phyloP scores from a whole-genome alignment of 2,113 vertebrate genomes.

The Typhlomys cinereus region DNA sequence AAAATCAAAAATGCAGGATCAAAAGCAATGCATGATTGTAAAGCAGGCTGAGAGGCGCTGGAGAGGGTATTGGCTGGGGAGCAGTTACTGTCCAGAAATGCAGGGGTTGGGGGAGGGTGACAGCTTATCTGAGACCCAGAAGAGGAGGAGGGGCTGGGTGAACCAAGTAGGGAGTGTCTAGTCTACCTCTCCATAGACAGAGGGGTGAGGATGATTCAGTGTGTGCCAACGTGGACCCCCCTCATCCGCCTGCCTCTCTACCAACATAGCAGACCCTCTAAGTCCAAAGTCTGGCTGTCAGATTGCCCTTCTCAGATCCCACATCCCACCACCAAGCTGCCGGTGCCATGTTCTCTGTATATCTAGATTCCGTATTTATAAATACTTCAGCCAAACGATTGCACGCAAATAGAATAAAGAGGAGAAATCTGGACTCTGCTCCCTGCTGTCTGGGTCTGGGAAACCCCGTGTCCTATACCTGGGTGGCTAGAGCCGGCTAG shows the following conservation, averaged over 20 bases:
- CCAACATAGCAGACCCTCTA: background rate
- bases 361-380: constrained; percentile 26
- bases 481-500: accelerated
- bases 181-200: no score
- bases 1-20: background rate
- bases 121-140: background rate
- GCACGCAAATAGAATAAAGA: background rate
- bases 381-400: constrained; percentile 4
- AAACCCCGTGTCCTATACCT: no score
- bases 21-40: background rate
- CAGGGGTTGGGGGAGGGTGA: background rate
- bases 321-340: constrained; percentile 20
- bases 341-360: background rate
- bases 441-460: background rate
- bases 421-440: background rate
- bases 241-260: background rate
- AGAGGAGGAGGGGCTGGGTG: background rate
- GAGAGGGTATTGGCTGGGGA: background rate
- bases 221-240: accelerated
- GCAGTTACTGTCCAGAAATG: background rate
- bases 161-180: background rate
- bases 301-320: background rate
- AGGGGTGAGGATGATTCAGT: accelerated
- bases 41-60: background rate
- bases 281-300: background rate